A percentile compares a stretch with the other conserved stretches of the same genome.
Conservation (phyloP, 2,797 vertebrate genomes). For the Eurystomus glaucurus region DNA sequence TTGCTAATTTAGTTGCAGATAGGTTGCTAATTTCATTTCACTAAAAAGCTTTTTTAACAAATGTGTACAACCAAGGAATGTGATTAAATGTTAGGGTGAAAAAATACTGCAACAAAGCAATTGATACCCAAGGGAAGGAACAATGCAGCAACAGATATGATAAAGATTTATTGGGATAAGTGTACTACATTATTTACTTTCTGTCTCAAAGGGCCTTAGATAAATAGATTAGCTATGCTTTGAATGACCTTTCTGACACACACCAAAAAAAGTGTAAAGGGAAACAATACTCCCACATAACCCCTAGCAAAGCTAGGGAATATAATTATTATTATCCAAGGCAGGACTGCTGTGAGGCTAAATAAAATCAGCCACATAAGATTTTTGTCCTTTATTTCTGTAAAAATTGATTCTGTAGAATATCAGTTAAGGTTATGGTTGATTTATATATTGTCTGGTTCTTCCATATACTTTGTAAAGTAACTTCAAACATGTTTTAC, state of each 20-base stretch:
- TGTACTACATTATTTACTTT: constrained; percentile 1
- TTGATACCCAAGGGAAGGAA: not conserved
- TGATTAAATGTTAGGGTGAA: not conserved
- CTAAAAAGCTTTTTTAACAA: not conserved
- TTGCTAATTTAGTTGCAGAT: not conserved
- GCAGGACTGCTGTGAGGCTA: not conserved
- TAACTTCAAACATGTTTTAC: not conserved
- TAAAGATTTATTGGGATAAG: constrained; percentile 26
- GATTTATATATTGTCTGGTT: not conserved
- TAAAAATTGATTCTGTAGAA: not conserved
- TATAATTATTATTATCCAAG: not conserved
- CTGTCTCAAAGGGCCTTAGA: not conserved
- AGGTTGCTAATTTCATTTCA: not conserved
- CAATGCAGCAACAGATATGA: not conserved
- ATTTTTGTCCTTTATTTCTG: not conserved
- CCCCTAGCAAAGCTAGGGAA: not conserved
- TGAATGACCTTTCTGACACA: not conserved
- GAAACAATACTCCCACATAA: not conserved
- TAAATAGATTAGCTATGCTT: constrained; percentile 19
- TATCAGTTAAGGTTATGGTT: not conserved
- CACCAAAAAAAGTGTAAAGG: not conserved
- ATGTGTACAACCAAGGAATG: not conserved
- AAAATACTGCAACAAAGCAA: not conserved
- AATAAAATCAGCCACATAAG: not conserved
- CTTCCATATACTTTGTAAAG: not conserved